These are phyloP conservation scores for Proisotoma minuta DNA, from an alignment of 2,888 invertebrate species.

Conservation along the genomic window DNA sequence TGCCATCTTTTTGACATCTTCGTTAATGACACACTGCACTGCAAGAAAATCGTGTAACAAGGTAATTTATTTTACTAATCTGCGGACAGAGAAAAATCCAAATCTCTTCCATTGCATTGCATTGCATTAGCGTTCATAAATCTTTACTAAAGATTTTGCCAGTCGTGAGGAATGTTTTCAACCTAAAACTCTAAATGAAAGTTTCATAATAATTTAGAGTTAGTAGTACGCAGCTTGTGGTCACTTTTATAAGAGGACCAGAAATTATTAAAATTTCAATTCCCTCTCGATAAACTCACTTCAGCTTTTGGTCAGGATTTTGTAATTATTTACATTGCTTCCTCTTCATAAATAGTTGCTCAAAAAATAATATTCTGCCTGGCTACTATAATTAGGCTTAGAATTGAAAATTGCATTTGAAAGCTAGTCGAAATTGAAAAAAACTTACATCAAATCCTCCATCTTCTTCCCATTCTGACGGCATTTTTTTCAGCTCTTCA, in stretches of 20 bases:
- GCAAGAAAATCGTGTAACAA: not conserved
- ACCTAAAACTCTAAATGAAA: not conserved
- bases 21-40: too few relatives aligned
- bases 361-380: too few relatives aligned
- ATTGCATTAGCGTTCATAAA: too few relatives aligned
- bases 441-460: slow-evolving; percentile 12
- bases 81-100: too few relatives aligned
- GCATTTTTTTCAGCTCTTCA: slow-evolving; percentile 2
- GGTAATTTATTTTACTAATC: too few relatives aligned
- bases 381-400: too few relatives aligned
- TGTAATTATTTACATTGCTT: slow-evolving; percentile 1
- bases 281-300: not conserved
- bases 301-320: not conserved
- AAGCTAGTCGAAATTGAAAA: not conserved
- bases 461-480: slow-evolving; percentile 11
- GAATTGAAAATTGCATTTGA: not conserved
- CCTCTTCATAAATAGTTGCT: too few relatives aligned
- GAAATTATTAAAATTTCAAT: not conserved
- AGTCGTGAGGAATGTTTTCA: not conserved
- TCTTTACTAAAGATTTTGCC: not conserved
- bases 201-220: not conserved
- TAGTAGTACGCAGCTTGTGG: not conserved
- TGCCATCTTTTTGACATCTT: too few relatives aligned
- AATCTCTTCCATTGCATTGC: too few relatives aligned
- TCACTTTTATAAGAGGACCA: too few relatives aligned